Percentiles rank a stretch among this genome's conserved stretches.
Conservation (phyloP, 2,888 invertebrate genomes). For the Phalera bucephala region DNA sequence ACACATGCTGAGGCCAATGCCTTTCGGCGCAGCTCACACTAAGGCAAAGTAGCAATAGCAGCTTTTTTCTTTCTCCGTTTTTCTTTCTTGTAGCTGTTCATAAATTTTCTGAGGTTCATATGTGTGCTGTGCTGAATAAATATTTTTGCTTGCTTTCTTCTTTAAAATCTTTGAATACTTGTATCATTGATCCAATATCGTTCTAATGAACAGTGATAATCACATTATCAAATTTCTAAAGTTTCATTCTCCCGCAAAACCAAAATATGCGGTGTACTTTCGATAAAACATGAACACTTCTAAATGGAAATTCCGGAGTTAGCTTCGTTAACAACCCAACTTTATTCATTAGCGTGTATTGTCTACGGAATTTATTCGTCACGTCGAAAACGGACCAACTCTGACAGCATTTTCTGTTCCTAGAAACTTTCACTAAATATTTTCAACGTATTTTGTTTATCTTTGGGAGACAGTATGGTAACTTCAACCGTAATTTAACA, state of each 20-base stretch:
- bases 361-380: slow-evolving; percentile 74
- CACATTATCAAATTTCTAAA: slow-evolving; percentile 25
- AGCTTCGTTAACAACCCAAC: slow-evolving; percentile 77
- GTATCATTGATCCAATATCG: too few relatives aligned
- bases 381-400: slow-evolving; percentile 63
- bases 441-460: slow-evolving; percentile 70
- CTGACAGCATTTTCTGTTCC: slow-evolving; percentile 52
- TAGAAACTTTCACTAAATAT: slow-evolving; percentile 59
- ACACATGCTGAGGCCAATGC: too few relatives aligned
- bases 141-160: too few relatives aligned
- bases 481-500: slow-evolving; percentile 56
- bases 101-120: too few relatives aligned
- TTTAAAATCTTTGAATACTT: too few relatives aligned
- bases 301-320: slow-evolving; percentile 70
- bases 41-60: too few relatives aligned
- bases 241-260: slow-evolving; percentile 27
- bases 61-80: too few relatives aligned
- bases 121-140: too few relatives aligned
- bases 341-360: slow-evolving; percentile 81
- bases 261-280: slow-evolving; percentile 57
- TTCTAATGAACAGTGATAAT: slow-evolving; percentile 5
- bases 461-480: slow-evolving; percentile 54
- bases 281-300: slow-evolving; percentile 66
- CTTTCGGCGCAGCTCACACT: too few relatives aligned
- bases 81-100: too few relatives aligned